Conservation (phyloP, 2,797 vertebrate species). For the Limnodromus scolopaceus region DNA sequence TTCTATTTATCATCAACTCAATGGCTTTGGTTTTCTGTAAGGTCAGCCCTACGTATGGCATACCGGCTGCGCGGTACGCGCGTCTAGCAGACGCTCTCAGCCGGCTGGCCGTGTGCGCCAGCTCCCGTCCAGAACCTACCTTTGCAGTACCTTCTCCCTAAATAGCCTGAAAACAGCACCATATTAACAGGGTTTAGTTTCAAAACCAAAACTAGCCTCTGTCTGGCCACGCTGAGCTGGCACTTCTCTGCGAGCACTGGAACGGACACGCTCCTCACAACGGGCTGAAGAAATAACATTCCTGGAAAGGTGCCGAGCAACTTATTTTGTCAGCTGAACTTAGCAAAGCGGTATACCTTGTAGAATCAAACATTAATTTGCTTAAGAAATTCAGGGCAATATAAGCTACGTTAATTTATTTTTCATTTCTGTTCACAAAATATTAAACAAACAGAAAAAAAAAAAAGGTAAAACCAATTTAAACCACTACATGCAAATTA, state of each 20-base stretch:
- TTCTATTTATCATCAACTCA: not conserved
- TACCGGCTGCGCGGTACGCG: accelerated
- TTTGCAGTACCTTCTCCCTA: not conserved
- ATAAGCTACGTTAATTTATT: not conserved
- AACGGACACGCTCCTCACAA: not conserved
- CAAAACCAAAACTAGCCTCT: not conserved
- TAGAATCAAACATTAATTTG: not conserved
- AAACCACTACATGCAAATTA: not conserved
- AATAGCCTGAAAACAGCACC: not conserved
- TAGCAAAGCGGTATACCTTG: not conserved
- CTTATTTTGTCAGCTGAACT: not conserved
- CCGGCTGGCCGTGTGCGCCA: accelerated
- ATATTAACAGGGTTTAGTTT: not conserved
- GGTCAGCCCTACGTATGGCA: not conserved
- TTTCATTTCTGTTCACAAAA: not conserved
- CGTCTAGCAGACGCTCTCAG: not conserved
- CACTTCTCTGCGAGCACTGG: not conserved
- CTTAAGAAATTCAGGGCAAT: not conserved
- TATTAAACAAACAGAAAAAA: not conserved
- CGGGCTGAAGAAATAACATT: not conserved
- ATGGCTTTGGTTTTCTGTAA: not conserved
- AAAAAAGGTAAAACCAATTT: not conserved
- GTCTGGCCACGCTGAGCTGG: not conserved
- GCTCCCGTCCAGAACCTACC: not conserved
- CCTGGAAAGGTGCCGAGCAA: not conserved